Conservation (phyloP, 2,888 invertebrate genomes). For the Spilosoma lubricipeda region DNA sequence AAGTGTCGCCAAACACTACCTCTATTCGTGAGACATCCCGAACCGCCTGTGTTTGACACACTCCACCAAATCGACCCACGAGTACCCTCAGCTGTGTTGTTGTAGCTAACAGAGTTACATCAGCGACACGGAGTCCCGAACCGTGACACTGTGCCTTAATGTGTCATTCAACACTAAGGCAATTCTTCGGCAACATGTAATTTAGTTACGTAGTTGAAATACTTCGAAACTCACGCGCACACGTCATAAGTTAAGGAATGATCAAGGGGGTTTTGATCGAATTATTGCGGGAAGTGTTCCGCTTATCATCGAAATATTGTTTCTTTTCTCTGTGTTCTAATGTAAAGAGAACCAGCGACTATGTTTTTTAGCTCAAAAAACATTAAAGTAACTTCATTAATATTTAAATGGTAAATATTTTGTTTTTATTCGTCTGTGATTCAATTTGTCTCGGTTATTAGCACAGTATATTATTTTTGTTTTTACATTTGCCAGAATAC, state of each 20-base stretch:
- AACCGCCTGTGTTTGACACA: slow-evolving; percentile 70
- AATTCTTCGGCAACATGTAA: slow-evolving; percentile 46
- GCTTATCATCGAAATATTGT: slow-evolving; percentile 46
- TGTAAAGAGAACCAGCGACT: slow-evolving; percentile 1
- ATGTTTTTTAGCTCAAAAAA: neutral
- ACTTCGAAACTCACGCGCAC: slow-evolving; percentile 42
- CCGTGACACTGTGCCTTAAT: slow-evolving; percentile 44
- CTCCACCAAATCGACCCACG: slow-evolving; percentile 68
- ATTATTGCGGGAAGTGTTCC: slow-evolving; percentile 61
- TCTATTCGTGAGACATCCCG: slow-evolving; percentile 59
- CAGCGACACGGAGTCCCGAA: slow-evolving; percentile 32
- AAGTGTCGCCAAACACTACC: slow-evolving; percentile 72
- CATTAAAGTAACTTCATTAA: neutral
- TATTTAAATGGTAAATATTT: slow-evolving; percentile 1
- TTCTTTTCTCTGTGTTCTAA: slow-evolving; percentile 29
- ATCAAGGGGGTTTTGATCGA: slow-evolving; percentile 64
- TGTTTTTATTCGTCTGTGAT: neutral
- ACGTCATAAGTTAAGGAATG: slow-evolving; percentile 53
- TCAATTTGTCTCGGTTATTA: neutral
- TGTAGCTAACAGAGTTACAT: slow-evolving; percentile 42
- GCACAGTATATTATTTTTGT: neutral
- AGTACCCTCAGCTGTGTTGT: slow-evolving; percentile 60
- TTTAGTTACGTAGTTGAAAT: slow-evolving; percentile 51
- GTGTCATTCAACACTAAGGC: slow-evolving; percentile 47
- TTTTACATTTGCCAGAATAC: neutral